Base-by-base conservation (phyloP, 2,888 invertebrate genomes). In the Lamellibrachia satsuma region DNA sequence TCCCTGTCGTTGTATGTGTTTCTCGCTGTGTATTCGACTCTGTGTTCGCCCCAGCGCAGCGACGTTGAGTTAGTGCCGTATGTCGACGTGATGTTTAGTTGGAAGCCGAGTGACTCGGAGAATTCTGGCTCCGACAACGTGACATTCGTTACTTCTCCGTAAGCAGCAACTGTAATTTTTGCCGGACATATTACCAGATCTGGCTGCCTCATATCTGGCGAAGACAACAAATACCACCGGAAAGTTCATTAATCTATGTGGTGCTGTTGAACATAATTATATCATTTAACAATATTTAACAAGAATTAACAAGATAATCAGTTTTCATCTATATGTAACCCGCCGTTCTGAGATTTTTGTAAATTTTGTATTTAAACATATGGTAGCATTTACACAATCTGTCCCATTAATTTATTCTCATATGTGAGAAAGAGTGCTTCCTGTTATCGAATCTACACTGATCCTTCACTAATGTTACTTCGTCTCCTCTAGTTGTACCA, bases 1-100 rank as follows among this genome's bases (percentile, higher is more conserved):
- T 39, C 52, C 91, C 11, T 91, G 91, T 91, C 27, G 52, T 91
- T 91, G 91, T 91, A 52, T 15, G 91, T 91, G 39, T 52, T 91
- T 51, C 52, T 91, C 52, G 91, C 91, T 11, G 27, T 91, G 39
- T 91, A 91, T 51, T 51, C 91, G 22, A 91, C 52, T 22, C 39
- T 51, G 91, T 91, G 91, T 52, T 52, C 52, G 11, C 91, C 91
- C 91, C 91, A 91, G 15, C 52, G 27, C 52, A 91, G 39, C 91
- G 51, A 51, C 52, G 39, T 15, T 15, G 51, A 3, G 22, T 51
- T 51, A n/a, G 8, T 91, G 91, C 91, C 52, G 22, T 22, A 91
- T 9, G 91, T 52, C 15, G 91, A 91, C 39, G 91, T 52, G 52
- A 91, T 39, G 91, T 51, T 91, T 52, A 91, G 91, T 51, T 15